phyloP scores from a whole-genome alignment of 2,888 invertebrate genomes.

The Carabus problematicus region DNA sequence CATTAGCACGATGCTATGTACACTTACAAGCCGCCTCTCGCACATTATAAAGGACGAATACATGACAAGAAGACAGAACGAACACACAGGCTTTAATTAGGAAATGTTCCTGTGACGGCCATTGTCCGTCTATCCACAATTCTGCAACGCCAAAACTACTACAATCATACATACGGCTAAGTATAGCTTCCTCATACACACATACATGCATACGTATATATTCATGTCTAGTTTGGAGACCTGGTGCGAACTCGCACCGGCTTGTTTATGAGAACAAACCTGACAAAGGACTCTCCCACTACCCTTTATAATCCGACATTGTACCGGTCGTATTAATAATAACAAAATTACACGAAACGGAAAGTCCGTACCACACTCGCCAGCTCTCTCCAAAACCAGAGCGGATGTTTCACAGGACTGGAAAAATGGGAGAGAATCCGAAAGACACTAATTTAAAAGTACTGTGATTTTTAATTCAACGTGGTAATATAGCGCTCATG shows the following conservation, averaged over 20 bases:
- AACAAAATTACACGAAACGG: slow-evolving; percentile 27
- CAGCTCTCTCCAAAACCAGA: not conserved
- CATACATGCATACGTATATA: not conserved
- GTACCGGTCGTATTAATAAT: slow-evolving; percentile 17
- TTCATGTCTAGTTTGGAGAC: too few species aligned
- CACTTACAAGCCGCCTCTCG: not conserved
- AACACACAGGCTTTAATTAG: slow-evolving; percentile 32
- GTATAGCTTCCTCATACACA: not conserved
- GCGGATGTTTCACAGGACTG: too few species aligned
- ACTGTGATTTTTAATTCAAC: too few species aligned
- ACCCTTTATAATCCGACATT: slow-evolving; percentile 32
- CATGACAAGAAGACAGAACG: slow-evolving; percentile 20
- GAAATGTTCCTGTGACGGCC: slow-evolving; percentile 28
- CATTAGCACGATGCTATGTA: not conserved
- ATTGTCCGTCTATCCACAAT: slow-evolving; percentile 31
- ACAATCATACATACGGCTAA: not conserved
- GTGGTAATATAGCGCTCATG: too few species aligned
- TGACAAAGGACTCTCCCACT: slow-evolving; percentile 6
- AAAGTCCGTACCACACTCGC: not conserved
- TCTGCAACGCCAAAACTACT: not conserved
- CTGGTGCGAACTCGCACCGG: too few species aligned
- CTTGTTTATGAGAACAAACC: slow-evolving; percentile 13
- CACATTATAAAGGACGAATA: slow-evolving; percentile 10
- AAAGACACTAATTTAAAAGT: too few species aligned
- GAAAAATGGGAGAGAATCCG: too few species aligned